Evolutionary conservation across 2,888 invertebrate genomes (phyloP).

Genomic region (Andrena trimmerana): DNA sequence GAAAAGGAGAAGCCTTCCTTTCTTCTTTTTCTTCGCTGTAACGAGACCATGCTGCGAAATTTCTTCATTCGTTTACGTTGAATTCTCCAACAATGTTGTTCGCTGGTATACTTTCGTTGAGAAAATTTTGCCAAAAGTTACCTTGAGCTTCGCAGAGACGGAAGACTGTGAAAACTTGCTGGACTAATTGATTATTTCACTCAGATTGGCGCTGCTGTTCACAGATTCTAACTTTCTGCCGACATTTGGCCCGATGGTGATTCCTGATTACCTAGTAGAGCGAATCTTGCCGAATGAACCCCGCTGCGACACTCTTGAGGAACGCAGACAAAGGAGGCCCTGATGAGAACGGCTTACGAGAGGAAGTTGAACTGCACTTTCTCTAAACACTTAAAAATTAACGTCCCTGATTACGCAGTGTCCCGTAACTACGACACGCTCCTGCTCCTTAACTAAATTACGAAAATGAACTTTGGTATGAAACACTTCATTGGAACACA

Average conservation of each 20-base stretch:
- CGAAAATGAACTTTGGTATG: neutral
- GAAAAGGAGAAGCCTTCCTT: neutral
- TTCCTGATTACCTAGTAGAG: conserved; percentile 1
- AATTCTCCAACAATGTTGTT: conserved; percentile 2
- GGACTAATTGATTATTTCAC: conserved; percentile 31
- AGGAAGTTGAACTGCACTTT: conserved; percentile 12
- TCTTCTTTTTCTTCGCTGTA: neutral
- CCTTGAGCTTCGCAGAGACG: too few relatives aligned
- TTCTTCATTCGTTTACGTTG: conserved; percentile 19
- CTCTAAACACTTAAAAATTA: neutral
- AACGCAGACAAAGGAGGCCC: neutral
- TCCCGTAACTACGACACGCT: neutral
- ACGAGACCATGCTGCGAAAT: conserved; percentile 9
- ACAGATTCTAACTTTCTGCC: neutral
- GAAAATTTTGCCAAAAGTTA: conserved; percentile 20
- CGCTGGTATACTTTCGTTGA: conserved; percentile 2
- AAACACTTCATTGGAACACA: neutral
- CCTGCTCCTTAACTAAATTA: neutral
- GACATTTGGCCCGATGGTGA: conserved; percentile 1
- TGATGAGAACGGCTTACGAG: conserved; percentile 18
- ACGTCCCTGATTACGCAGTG: neutral
- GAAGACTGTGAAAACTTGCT: conserved; percentile 8
- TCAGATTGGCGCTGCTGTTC: neutral
- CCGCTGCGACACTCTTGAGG: neutral
- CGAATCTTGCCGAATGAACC: conserved; percentile 18